These are phyloP conservation scores for Leptodirus hochenwartii DNA, from an alignment of 2,888 invertebrate genomes.

Conservation along the genomic window DNA sequence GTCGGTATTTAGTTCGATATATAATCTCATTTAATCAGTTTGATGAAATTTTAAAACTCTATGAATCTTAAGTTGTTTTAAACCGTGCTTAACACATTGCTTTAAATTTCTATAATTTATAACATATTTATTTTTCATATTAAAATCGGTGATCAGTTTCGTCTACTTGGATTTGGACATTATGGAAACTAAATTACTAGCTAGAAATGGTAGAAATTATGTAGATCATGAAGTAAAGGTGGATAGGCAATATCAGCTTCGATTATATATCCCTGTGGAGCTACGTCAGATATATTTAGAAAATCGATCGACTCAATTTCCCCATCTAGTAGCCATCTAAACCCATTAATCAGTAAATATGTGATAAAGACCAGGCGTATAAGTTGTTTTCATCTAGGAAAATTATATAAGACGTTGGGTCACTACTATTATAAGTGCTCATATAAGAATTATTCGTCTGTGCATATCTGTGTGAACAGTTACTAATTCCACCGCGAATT, in stretches of 20 bases:
- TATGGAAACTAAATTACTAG: constrained; percentile 18
- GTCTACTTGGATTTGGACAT: constrained; percentile 11
- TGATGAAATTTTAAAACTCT: too few species aligned
- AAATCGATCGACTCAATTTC: constrained; percentile 3
- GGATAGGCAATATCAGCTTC: constrained; percentile 18
- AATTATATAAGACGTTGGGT: constrained; percentile 1
- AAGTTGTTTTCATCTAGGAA: constrained; percentile 4
- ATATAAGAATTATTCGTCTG: constrained; percentile 7
- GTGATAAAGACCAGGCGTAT: constrained; percentile 4
- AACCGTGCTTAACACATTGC: not conserved
- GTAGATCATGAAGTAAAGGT: constrained; percentile 15
- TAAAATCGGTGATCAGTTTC: constrained; percentile 13
- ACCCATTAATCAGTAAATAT: constrained; percentile 3
- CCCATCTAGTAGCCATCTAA: not conserved
- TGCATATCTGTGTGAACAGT: constrained; percentile 5
- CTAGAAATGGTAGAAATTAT: too few species aligned
- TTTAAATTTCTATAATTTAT: constrained; percentile 2
- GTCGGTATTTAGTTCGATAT: too few species aligned
- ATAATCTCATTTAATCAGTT: too few species aligned
- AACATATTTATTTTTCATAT: constrained; percentile 2
- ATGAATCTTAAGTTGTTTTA: too few species aligned
- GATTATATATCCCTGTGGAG: constrained; percentile 15
- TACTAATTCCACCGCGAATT: constrained; percentile 8
- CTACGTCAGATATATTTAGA: not conserved
- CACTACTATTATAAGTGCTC: constrained; percentile 1